A percentile compares a stretch with the other conserved stretches of the same genome.
phyloP scores from a whole-genome alignment of 1,140 invertebrate genomes.

The Elymnias hypermnestra region DNA sequence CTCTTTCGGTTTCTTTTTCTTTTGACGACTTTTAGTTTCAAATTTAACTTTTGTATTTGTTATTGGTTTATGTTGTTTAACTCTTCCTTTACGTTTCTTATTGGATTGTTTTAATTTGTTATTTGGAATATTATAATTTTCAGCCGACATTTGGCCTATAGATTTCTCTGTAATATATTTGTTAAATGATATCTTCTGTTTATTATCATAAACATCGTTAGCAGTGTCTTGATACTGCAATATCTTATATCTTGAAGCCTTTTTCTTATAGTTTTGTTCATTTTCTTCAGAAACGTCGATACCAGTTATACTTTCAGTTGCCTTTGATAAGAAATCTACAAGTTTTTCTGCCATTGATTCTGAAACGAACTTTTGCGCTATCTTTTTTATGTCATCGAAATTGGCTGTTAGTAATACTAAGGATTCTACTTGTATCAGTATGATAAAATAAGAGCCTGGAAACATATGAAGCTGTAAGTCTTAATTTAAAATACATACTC shows the following conservation, averaged over 20 bases:
- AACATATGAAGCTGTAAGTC: too few relatives aligned
- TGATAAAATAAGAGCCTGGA: neutral
- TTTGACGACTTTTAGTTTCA: neutral
- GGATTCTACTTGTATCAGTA: slow-evolving; percentile 8
- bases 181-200: too few relatives aligned
- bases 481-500: too few relatives aligned
- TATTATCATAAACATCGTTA: too few relatives aligned
- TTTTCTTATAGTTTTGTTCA: neutral
- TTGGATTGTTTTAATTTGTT: too few relatives aligned
- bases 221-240: too few relatives aligned
- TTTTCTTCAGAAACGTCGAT: neutral
- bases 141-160: too few relatives aligned
- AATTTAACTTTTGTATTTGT: neutral
- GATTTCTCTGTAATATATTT: too few relatives aligned
- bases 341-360: slow-evolving; percentile 20
- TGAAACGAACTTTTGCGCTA: slow-evolving; percentile 42
- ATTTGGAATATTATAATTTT: too few relatives aligned
- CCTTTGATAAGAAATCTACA: neutral
- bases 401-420: slow-evolving; percentile 48
- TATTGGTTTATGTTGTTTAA: neutral
- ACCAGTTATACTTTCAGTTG: neutral
- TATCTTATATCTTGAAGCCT: too few relatives aligned
- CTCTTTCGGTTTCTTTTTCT: neutral
- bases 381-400: slow-evolving; percentile 40
- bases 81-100: neutral